Conservation (phyloP, 2,888 invertebrate species). For the Lissonota sp. region DNA sequence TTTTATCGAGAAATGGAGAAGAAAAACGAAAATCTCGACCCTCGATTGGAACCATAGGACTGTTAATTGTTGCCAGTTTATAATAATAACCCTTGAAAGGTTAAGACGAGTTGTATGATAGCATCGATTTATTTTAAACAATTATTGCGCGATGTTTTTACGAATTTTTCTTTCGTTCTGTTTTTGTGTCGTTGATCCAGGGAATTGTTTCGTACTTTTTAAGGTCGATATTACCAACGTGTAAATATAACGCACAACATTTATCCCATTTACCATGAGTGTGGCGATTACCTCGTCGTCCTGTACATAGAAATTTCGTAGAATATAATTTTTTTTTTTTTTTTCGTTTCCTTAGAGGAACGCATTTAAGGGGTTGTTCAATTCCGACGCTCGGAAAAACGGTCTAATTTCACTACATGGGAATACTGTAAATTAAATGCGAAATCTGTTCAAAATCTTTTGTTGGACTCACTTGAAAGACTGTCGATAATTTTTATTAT, state of each 20-base stretch:
- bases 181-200: constrained; percentile 77
- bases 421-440: too few relatives aligned
- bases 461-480: too few relatives aligned
- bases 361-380: not conserved
- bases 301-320: constrained; percentile 63
- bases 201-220: constrained; percentile 81
- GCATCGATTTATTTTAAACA: constrained; percentile 76
- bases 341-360: constrained; percentile 25
- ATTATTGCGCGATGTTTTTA: constrained; percentile 75
- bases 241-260: constrained; percentile 73
- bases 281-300: constrained; percentile 54
- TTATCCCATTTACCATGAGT: constrained; percentile 37
- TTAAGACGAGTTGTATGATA: constrained; percentile 68
- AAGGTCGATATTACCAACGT: constrained; percentile 76
- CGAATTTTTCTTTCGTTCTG: constrained; percentile 31
- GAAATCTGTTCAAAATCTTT: too few relatives aligned
- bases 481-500: too few relatives aligned
- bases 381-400: too few relatives aligned
- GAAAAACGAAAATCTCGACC: too few relatives aligned
- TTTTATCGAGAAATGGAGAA: too few relatives aligned
- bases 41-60: constrained; percentile 73
- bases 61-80: constrained; percentile 84
- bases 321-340: constrained; percentile 18
- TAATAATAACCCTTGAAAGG: constrained; percentile 67
- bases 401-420: too few relatives aligned